Conservation (phyloP, 2,113 vertebrate species). For the Nothocercus julius region DNA sequence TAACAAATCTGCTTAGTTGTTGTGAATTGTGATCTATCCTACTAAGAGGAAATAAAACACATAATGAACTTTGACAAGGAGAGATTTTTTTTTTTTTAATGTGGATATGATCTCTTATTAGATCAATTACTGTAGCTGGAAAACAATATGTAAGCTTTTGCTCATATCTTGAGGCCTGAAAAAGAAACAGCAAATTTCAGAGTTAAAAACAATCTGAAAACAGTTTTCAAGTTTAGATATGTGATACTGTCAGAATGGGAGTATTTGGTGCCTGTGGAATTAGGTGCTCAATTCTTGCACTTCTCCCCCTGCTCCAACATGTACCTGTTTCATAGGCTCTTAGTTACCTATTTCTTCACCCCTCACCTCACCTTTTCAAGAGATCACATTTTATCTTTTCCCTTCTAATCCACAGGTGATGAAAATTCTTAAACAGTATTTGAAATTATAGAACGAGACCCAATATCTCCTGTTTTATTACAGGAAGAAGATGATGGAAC, state of each 20-base stretch:
- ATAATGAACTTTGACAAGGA: not conserved
- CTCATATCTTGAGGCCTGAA: not conserved
- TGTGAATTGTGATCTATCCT: not conserved
- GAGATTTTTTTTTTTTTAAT: not conserved
- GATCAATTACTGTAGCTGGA: not conserved
- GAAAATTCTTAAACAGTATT: not conserved
- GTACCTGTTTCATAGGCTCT: not conserved
- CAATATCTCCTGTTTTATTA: conserved; percentile 23
- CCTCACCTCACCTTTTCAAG: not conserved
- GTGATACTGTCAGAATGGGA: not conserved
- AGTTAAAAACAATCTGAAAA: not conserved
- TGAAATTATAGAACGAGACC: not conserved
- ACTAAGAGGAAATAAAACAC: not conserved
- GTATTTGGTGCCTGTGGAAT: not conserved
- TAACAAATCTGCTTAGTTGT: not conserved
- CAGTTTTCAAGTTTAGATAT: not conserved
- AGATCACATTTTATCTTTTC: not conserved
- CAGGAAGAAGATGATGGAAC: conserved; percentile 91
- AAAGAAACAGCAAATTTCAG: not conserved
- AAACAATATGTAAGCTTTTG: not conserved
- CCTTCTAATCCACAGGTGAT: not conserved
- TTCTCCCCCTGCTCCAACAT: not conserved
- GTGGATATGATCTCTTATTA: not conserved
- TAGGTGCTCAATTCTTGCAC: not conserved
- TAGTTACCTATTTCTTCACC: not conserved